phyloP scores from a whole-genome alignment of 2,888 invertebrate species.

The Toxonevra muliebris region DNA sequence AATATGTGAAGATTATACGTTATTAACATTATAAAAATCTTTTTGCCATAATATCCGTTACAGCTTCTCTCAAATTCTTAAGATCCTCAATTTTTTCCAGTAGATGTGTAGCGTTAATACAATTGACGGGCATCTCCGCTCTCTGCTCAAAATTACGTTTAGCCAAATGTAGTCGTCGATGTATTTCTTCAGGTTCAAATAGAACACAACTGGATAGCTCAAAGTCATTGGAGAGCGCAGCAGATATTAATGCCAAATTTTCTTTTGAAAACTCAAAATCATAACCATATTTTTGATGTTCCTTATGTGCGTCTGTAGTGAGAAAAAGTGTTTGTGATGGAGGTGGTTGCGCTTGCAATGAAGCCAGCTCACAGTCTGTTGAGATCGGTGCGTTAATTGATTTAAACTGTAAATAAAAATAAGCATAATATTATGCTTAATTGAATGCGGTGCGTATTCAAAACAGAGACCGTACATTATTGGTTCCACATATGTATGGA shows the following conservation, averaged over 20 bases:
- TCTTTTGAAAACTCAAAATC: conserved; percentile 26
- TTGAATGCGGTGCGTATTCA: too few species aligned
- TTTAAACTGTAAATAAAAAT: background rate
- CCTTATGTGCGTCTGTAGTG: conserved; percentile 1
- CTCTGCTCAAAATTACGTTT: conserved; percentile 28
- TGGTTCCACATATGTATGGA: too few species aligned
- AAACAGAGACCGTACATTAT: too few species aligned
- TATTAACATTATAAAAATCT: conserved; percentile 7
- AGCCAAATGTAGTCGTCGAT: conserved; percentile 23
- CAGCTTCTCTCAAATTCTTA: conserved; percentile 21
- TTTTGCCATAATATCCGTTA: conserved; percentile 19
- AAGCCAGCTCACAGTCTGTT: conserved; percentile 5
- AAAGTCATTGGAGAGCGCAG: conserved; percentile 29
- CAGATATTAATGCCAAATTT: conserved; percentile 28
- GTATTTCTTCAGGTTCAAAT: conserved; percentile 18
- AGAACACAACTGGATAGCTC: conserved; percentile 27
- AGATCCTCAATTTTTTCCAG: conserved; percentile 22
- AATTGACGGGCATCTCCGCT: conserved; percentile 27
- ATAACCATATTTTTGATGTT: conserved; percentile 16
- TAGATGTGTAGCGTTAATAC: conserved; percentile 14
- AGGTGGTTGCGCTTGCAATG: background rate
- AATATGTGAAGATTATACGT: background rate
- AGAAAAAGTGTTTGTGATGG: conserved; percentile 16
- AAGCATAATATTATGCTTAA: too few species aligned
- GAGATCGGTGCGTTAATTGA: background rate